These are phyloP conservation scores for Nerophis ophidion DNA, from an alignment of 2,113 vertebrate species.

Conservation along the genomic window DNA sequence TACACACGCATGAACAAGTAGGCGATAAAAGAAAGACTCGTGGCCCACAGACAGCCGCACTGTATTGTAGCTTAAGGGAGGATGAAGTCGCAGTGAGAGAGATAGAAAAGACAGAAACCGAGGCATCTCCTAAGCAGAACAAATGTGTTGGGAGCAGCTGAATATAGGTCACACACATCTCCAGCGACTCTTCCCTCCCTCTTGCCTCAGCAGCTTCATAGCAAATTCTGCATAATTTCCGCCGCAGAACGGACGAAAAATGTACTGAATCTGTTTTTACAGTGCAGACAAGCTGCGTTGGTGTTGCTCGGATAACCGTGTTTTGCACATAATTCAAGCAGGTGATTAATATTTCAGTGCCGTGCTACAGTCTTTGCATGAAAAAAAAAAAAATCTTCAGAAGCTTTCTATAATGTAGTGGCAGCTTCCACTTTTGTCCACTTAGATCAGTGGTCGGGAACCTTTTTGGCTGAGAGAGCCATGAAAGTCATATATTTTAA, in stretches of 20 bases:
- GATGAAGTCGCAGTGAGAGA: slow-evolving; percentile 32
- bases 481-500: too few species aligned
- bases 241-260: slow-evolving; percentile 7
- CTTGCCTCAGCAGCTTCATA: slow-evolving; percentile 14
- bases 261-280: not conserved
- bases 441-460: too few species aligned
- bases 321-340: too few species aligned
- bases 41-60: slow-evolving; percentile 14
- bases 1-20: slow-evolving; percentile 32
- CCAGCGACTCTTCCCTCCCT: slow-evolving; percentile 56
- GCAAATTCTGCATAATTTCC: slow-evolving; percentile 26
- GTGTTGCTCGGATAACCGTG: too few species aligned
- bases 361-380: too few species aligned
- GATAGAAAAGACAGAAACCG: slow-evolving; percentile 23
- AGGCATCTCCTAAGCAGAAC: slow-evolving; percentile 65
- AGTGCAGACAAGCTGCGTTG: too few species aligned
- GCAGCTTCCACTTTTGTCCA: too few species aligned
- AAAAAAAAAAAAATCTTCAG: too few species aligned
- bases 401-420: too few species aligned
- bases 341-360: too few species aligned
- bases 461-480: too few species aligned
- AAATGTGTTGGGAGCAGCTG: slow-evolving; percentile 61
- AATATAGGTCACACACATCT: slow-evolving; percentile 77
- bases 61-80: slow-evolving; percentile 23
- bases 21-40: slow-evolving; percentile 25